Evolutionary conservation across 1,140 invertebrate genomes (phyloP).

Genomic region (Plutomurus gul): DNA sequence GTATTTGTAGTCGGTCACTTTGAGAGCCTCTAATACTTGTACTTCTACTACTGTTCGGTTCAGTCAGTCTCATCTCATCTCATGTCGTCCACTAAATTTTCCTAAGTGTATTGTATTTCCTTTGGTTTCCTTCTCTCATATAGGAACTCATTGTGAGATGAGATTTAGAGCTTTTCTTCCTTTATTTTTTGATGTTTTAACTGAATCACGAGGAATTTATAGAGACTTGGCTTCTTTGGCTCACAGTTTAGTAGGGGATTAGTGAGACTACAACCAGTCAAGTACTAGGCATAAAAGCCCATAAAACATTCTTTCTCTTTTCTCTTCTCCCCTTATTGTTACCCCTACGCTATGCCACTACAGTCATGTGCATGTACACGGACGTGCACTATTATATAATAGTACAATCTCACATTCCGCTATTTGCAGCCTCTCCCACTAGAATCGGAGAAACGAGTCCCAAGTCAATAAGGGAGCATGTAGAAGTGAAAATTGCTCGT

Average conservation of each 20-base stretch:
- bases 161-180: slow-evolving; percentile 27
- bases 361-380: background rate
- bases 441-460: slow-evolving; percentile 8
- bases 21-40: too few relatives aligned
- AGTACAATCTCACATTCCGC: background rate
- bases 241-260: slow-evolving; percentile 19
- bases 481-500: slow-evolving; percentile 18
- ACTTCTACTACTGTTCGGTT: background rate
- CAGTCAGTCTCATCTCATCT: background rate
- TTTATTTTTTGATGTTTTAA: slow-evolving; percentile 30
- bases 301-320: slow-evolving; percentile 13
- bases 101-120: slow-evolving; percentile 24
- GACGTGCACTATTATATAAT: background rate
- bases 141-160: slow-evolving; percentile 4
- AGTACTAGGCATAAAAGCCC: slow-evolving; percentile 14
- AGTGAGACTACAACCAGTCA: slow-evolving; percentile 5
- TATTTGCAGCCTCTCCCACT: background rate
- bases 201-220: slow-evolving; percentile 27
- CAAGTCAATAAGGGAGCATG: background rate
- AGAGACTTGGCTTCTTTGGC: background rate
- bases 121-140: background rate
- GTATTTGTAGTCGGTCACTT: background rate
- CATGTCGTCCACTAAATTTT: background rate
- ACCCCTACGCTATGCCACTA: background rate
- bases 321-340: background rate